phyloP scores from a whole-genome alignment of 2,797 vertebrate species.

The Erethizon dorsatum region DNA sequence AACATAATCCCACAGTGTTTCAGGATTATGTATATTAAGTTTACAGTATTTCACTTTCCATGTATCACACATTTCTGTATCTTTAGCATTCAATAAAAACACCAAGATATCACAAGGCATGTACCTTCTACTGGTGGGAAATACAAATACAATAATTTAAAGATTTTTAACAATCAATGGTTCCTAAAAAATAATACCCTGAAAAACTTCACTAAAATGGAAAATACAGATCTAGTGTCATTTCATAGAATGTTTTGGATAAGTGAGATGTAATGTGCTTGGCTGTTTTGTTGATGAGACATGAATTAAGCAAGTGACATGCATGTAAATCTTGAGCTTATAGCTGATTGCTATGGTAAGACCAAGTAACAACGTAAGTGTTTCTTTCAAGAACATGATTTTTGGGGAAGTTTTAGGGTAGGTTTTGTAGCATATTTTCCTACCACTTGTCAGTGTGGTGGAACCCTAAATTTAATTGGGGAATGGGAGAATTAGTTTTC shows the following conservation, averaged over 20 bases:
- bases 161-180: not conserved
- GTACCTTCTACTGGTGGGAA: not conserved
- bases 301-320: not conserved
- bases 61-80: not conserved
- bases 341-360: not conserved
- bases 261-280: not conserved
- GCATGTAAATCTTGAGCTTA: not conserved
- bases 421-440: not conserved
- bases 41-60: not conserved
- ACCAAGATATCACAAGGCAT: not conserved
- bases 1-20: not conserved
- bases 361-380: not conserved
- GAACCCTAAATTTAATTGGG: not conserved
- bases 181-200: not conserved
- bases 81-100: not conserved
- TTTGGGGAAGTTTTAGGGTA: not conserved
- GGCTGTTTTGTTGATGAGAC: not conserved
- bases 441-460: not conserved
- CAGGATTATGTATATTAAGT: not conserved
- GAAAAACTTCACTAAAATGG: not conserved
- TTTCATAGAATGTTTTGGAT: not conserved
- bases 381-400: not conserved
- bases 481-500: not conserved
- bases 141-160: not conserved
- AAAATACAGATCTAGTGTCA: conserved; percentile 1